Evolutionary conservation across 2,888 invertebrate genomes (phyloP).

Genomic region (Eupsilia transversa): DNA sequence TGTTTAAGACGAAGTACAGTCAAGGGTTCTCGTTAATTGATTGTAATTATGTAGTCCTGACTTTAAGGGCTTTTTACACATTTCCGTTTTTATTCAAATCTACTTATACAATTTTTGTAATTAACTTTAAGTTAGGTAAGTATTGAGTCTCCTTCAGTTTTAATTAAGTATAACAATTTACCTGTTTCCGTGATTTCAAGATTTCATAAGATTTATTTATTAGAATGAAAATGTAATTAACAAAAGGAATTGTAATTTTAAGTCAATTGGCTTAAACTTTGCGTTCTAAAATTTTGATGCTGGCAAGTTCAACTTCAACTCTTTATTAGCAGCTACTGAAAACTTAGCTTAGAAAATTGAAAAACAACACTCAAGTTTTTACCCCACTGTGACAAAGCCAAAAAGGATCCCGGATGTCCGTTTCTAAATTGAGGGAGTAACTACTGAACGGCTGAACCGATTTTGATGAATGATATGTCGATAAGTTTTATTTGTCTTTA

Average conservation of each 20-base stretch:
- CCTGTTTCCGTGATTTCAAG: background rate
- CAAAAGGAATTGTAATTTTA: background rate
- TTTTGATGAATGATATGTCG: too few species aligned
- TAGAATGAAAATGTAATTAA: conserved; percentile 8
- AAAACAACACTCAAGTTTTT: background rate
- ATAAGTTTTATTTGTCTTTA: too few species aligned
- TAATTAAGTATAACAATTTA: conserved; percentile 19
- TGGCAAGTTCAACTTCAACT: background rate
- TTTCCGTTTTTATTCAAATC: conserved; percentile 34
- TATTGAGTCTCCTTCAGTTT: background rate
- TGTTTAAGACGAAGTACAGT: conserved; percentile 39
- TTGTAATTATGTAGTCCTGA: conserved; percentile 55
- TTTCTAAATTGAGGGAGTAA: too few species aligned
- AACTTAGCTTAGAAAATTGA: background rate
- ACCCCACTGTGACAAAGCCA: too few species aligned
- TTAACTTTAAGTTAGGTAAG: conserved; percentile 28
- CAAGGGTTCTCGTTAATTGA: conserved; percentile 49
- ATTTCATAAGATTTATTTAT: background rate
- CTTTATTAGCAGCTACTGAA: background rate
- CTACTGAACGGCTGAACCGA: too few species aligned
- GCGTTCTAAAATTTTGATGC: background rate
- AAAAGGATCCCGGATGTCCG: too few species aligned
- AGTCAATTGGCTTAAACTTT: background rate
- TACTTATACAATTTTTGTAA: conserved; percentile 13
- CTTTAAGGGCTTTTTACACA: conserved; percentile 36